phyloP scores from a whole-genome alignment of 1,140 invertebrate genomes.

The Brachionus koreanus region DNA sequence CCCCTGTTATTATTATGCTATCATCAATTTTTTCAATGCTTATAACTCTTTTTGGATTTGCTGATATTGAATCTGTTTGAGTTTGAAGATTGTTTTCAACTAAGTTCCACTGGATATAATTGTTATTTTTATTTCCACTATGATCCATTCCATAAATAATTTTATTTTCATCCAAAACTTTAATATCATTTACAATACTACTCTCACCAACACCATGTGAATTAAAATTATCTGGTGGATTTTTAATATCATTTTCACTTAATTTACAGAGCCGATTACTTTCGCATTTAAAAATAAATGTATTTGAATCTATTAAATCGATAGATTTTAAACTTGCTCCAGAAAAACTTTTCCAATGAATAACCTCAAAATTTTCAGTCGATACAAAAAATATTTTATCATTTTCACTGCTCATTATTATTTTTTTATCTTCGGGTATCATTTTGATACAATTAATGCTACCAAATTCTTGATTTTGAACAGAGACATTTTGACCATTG shows the following conservation, averaged over 20 bases:
- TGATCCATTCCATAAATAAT: background rate
- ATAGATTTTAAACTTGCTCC: background rate
- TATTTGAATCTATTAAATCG: background rate
- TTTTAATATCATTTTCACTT: background rate
- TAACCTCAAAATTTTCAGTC: background rate
- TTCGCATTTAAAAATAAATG: background rate
- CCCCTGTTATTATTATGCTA: background rate
- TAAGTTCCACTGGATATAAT: background rate
- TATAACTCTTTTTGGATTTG: background rate
- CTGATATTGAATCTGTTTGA: background rate
- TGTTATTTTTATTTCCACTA: background rate
- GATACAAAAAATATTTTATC: background rate
- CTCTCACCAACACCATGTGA: background rate
- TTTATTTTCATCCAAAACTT: background rate
- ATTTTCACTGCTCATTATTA: background rate
- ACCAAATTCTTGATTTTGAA: background rate
- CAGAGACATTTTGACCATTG: background rate
- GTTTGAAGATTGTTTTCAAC: background rate
- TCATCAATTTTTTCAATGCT: background rate
- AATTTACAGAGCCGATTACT: background rate
- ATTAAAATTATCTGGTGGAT: background rate
- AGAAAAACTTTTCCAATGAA: background rate
- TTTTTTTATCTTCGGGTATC: background rate
- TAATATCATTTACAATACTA: background rate
- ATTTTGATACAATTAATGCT: background rate